Conservation (phyloP, 2,113 vertebrate genomes). For the Spilogale gracilis region DNA sequence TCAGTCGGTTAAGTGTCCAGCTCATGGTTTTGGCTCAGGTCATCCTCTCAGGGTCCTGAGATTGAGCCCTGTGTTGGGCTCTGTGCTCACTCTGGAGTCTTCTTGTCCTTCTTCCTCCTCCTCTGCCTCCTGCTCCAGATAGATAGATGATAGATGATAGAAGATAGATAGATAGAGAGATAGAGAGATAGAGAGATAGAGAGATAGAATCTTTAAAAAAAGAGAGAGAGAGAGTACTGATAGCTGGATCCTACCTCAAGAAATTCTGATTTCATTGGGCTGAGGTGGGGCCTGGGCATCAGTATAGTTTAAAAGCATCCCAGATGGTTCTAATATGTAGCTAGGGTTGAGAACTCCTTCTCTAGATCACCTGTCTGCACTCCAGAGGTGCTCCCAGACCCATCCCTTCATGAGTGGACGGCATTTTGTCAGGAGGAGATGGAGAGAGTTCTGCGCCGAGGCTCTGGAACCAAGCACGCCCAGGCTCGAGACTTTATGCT, state of each 20-base stretch:
- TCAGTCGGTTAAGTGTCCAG: not conserved
- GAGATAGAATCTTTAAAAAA: not conserved
- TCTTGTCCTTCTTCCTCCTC: not conserved
- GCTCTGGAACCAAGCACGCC: not conserved
- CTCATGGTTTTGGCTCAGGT: not conserved
- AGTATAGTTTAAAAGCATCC: constrained; percentile 1
- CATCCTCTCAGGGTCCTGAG: not conserved
- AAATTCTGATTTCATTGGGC: not conserved
- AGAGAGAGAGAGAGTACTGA: not conserved
- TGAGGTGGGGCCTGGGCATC: not conserved
- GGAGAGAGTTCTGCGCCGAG: not conserved
- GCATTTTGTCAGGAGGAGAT: not conserved
- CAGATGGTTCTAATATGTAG: not conserved
- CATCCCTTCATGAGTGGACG: not conserved
- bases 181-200: no score
- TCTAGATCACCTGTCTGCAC: not conserved
- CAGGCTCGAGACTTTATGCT: not conserved
- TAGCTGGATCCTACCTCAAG: not conserved
- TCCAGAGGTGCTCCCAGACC: not conserved
- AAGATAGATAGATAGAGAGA: not conserved
- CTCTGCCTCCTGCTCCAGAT: not conserved
- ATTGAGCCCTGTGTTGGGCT: not conserved
- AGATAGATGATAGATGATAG: no score
- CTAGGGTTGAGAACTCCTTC: not conserved
- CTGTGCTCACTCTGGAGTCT: not conserved